These are phyloP conservation scores for Drosophila nigricruria DNA, from an alignment of 2,888 invertebrate species.

Conservation along the genomic window DNA sequence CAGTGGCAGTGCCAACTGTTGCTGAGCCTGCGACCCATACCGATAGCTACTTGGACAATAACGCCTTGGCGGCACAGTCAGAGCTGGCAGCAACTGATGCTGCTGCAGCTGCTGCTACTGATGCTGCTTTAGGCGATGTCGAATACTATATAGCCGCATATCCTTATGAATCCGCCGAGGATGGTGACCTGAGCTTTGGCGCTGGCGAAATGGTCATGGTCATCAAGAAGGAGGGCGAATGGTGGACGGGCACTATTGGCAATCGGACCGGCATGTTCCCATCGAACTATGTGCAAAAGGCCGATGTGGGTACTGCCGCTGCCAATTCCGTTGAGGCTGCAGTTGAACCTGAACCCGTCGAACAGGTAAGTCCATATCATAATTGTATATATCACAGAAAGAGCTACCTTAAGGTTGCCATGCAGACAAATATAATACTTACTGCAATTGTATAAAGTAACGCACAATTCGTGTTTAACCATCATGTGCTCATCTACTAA, in stretches of 20 bases:
- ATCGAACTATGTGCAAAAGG: slow-evolving; percentile 96
- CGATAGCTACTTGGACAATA: slow-evolving; percentile 82
- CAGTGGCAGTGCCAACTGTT: slow-evolving; percentile 12
- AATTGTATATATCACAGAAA: neutral
- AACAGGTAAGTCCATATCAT: slow-evolving; percentile 58
- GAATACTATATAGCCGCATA: slow-evolving; percentile 96
- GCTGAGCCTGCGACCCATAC: slow-evolving; percentile 39
- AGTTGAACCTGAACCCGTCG: slow-evolving; percentile 26
- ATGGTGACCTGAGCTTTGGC: slow-evolving; percentile 96
- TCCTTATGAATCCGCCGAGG: slow-evolving; percentile 94
- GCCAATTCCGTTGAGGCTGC: slow-evolving; percentile 32
- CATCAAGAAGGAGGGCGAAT: slow-evolving; percentile 96
- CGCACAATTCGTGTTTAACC: slow-evolving; percentile 40
- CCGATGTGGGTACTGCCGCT: slow-evolving; percentile 85
- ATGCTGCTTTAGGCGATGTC: slow-evolving; percentile 85
- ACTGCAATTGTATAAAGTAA: slow-evolving; percentile 14
- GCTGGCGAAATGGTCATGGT: slow-evolving; percentile 95
- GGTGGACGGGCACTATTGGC: slow-evolving; percentile 98
- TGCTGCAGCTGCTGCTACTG: slow-evolving; percentile 69
- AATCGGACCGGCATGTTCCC: slow-evolving; percentile 96
- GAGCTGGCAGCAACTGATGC: slow-evolving; percentile 30
- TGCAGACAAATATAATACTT: slow-evolving; percentile 5
- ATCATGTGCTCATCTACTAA: slow-evolving; percentile 74
- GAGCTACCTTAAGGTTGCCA: neutral
- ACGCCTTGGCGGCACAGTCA: slow-evolving; percentile 58